These are phyloP conservation scores for Parazoanthus swiftii DNA, from an alignment of 92 coral and sea anemone species.

Conservation along the genomic window DNA sequence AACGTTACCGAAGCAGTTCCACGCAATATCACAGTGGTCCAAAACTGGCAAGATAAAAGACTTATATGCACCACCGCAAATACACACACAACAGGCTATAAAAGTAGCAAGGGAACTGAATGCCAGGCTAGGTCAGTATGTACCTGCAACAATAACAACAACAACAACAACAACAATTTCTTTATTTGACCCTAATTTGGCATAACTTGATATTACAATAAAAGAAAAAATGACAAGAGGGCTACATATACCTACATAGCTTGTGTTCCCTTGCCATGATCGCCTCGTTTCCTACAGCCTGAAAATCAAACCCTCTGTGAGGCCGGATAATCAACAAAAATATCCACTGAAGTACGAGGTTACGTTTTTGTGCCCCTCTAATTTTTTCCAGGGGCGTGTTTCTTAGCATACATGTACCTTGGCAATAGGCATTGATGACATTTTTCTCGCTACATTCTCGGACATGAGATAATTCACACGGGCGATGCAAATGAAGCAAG, in stretches of 20 bases:
- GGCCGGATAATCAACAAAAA: not conserved
- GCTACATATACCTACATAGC: slow-evolving; percentile 53
- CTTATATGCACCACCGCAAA: not conserved
- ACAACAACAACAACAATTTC: too few species aligned
- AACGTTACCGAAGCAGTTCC: not conserved
- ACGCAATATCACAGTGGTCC: not conserved
- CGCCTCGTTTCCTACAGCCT: slow-evolving; percentile 79
- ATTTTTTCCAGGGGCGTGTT: too few species aligned
- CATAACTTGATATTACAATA: too few species aligned
- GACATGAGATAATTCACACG: too few species aligned
- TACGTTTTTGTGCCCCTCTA: not conserved
- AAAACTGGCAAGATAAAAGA: not conserved
- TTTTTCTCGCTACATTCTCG: not conserved
- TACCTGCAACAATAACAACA: slow-evolving; percentile 50
- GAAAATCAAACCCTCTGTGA: not conserved
- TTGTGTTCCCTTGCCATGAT: slow-evolving; percentile 83
- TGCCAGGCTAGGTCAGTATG: too few species aligned
- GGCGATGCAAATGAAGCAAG: too few species aligned
- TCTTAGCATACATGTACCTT: too few species aligned
- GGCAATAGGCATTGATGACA: too few species aligned
- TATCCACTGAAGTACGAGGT: not conserved
- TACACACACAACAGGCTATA: too few species aligned
- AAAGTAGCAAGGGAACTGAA: too few species aligned
- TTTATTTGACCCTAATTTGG: too few species aligned
- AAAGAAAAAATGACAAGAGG: too few species aligned